These are phyloP conservation scores for Gymnocheta viridis DNA, from an alignment of 2,888 invertebrate genomes.

Conservation along the genomic window DNA sequence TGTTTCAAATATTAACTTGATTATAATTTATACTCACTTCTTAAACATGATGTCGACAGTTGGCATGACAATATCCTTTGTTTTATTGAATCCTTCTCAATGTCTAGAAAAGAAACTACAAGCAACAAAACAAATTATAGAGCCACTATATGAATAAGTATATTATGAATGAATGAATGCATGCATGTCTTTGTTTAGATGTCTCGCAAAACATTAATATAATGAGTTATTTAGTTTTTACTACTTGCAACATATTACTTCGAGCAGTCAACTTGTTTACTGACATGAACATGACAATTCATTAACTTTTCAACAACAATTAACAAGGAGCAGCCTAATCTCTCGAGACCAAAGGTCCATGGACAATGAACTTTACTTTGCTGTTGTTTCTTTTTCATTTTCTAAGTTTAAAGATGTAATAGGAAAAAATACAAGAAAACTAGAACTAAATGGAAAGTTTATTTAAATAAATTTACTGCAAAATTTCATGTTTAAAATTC, in stretches of 20 bases:
- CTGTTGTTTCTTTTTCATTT: neutral
- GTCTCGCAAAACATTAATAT: slow-evolving; percentile 6
- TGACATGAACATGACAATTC: slow-evolving; percentile 63
- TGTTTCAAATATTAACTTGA: too few relatives aligned
- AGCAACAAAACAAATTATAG: slow-evolving; percentile 14
- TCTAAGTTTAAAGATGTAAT: neutral
- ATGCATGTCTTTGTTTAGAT: slow-evolving; percentile 28
- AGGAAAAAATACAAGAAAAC: neutral
- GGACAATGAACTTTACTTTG: slow-evolving; percentile 60
- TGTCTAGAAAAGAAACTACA: neutral
- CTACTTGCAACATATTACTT: slow-evolving; percentile 47
- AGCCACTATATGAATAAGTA: neutral
- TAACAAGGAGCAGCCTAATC: slow-evolving; percentile 37
- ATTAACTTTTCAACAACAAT: slow-evolving; percentile 61
- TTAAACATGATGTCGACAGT: too few relatives aligned
- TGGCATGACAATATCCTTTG: slow-evolving; percentile 7
- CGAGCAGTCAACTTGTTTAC: slow-evolving; percentile 40
- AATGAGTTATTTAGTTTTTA: slow-evolving; percentile 54
- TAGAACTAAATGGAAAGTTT: slow-evolving; percentile 31
- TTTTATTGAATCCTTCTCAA: neutral
- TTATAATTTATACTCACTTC: too few relatives aligned
- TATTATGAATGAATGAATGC: slow-evolving; percentile 1
- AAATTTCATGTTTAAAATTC: slow-evolving; percentile 54
- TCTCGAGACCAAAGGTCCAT: slow-evolving; percentile 23
- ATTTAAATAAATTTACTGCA: slow-evolving; percentile 25